Percentiles rank a stretch among this genome's conserved stretches.
phyloP scores from a whole-genome alignment of 2,797 vertebrate species.

The Pyrrhura leucotis region DNA sequence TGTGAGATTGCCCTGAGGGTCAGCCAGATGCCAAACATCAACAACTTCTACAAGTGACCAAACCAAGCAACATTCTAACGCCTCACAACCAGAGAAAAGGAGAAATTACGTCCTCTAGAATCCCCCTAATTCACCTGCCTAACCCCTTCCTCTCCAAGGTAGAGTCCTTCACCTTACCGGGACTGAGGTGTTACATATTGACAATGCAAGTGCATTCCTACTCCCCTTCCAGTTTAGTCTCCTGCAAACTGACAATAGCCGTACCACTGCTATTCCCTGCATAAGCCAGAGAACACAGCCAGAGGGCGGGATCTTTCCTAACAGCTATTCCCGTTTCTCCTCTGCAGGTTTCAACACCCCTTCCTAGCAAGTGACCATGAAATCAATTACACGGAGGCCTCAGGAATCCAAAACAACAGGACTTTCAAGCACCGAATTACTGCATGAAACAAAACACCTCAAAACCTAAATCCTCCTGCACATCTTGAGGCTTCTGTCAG shows the following conservation, averaged over 20 bases:
- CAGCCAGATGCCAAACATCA: not conserved
- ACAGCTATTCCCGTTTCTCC: not conserved
- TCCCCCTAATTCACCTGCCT: not conserved
- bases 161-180: not conserved
- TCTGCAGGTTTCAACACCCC: not conserved
- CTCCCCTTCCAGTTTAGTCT: not conserved
- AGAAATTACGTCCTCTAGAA: not conserved
- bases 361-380: slow-evolving; percentile 10
- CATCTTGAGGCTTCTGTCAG: not conserved
- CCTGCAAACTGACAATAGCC: not conserved
- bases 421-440: not conserved
- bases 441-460: not conserved
- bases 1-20: not conserved
- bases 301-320: not conserved
- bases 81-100: not conserved
- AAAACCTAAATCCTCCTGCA: not conserved
- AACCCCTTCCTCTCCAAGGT: not conserved
- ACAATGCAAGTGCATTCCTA: not conserved
- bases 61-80: not conserved
- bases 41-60: not conserved
- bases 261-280: rapidly evolving
- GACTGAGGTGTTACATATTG: not conserved
- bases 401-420: not conserved
- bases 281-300: not conserved
- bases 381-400: not conserved